Evolutionary conservation across 2,888 invertebrate genomes (phyloP).

Genomic region (Callinectes sapidus): DNA sequence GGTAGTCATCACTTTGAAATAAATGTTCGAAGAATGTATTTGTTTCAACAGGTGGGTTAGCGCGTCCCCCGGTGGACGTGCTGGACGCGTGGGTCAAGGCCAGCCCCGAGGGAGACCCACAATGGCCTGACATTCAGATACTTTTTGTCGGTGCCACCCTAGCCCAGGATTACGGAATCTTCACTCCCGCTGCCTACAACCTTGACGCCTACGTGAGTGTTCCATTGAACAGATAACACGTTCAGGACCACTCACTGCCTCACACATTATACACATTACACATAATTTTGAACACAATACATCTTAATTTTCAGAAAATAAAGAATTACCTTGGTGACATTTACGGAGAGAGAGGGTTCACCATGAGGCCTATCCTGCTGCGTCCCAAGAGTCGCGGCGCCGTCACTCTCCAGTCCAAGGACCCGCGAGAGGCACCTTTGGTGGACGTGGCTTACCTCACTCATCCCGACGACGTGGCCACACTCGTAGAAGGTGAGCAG

Average conservation of each 20-base stretch:
- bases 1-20: background rate
- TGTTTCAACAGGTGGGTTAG: slow-evolving; percentile 34
- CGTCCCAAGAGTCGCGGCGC: slow-evolving; percentile 79
- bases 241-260: no score
- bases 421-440: slow-evolving; percentile 86
- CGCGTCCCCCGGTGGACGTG: background rate
- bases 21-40: background rate
- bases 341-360: slow-evolving; percentile 76
- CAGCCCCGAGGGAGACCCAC: slow-evolving; percentile 30
- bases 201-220: slow-evolving; percentile 25
- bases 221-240: background rate
- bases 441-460: slow-evolving; percentile 89
- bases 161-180: slow-evolving; percentile 22
- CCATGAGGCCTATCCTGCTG: slow-evolving; percentile 84
- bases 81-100: slow-evolving; percentile 53
- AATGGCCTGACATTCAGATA: slow-evolving; percentile 49
- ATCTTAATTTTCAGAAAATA: slow-evolving; percentile 37
- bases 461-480: slow-evolving; percentile 83
- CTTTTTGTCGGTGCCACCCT: background rate
- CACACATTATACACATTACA: background rate
- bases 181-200: slow-evolving; percentile 30
- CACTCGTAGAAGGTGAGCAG: slow-evolving; percentile 82
- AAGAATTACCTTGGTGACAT: slow-evolving; percentile 5
- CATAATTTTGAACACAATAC: background rate
- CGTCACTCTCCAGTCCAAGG: slow-evolving; percentile 81